Conservation (phyloP, 2,888 invertebrate species). For the Ophion obscuratus region DNA sequence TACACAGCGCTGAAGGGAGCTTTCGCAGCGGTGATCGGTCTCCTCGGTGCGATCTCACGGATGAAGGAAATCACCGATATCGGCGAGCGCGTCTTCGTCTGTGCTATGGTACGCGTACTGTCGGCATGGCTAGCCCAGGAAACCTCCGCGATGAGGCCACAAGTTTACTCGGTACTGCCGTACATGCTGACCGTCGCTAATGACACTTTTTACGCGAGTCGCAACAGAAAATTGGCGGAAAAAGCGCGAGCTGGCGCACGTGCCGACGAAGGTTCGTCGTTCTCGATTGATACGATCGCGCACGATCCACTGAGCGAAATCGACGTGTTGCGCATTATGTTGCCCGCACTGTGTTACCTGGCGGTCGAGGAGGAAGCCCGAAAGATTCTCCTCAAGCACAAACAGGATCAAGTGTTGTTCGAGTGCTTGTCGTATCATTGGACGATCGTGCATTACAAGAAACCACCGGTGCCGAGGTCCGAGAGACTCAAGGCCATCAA, state of each 20-base stretch:
- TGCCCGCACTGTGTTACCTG: conserved; percentile 96
- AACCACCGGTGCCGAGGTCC: conserved; percentile 92
- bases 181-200: conserved; percentile 92
- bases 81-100: conserved; percentile 91
- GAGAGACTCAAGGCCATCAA: conserved; percentile 91
- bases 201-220: conserved; percentile 91
- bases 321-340: conserved; percentile 92
- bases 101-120: conserved; percentile 93
- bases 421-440: conserved; percentile 93
- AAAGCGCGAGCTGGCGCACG: conserved; percentile 87
- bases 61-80: conserved; percentile 89
- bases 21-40: conserved; percentile 91
- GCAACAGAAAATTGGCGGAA: conserved; percentile 89
- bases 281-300: conserved; percentile 77
- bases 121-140: conserved; percentile 97
- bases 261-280: conserved; percentile 77
- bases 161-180: conserved; percentile 92
- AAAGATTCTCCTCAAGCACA: conserved; percentile 90
- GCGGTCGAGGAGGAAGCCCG: conserved; percentile 95
- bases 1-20: conserved; percentile 96
- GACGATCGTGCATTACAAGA: conserved; percentile 94
- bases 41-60: conserved; percentile 90
- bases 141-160: conserved; percentile 93
- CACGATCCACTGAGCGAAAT: conserved; percentile 86
- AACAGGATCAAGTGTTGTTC: conserved; percentile 92